Conservation (phyloP, 2,113 vertebrate genomes). For the Cranoglanis bouderius region DNA sequence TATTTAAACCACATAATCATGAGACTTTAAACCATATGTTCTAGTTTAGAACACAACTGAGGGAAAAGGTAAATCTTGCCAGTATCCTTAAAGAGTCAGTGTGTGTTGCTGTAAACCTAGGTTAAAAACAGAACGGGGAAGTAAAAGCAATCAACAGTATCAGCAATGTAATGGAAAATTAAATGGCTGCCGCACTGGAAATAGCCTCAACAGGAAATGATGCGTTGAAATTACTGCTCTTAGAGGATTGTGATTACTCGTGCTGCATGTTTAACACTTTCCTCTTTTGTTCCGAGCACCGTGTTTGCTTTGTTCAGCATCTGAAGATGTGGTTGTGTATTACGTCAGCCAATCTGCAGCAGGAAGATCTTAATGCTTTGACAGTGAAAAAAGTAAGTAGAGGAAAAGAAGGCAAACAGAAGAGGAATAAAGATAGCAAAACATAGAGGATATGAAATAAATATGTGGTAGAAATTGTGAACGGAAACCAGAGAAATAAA, state of each 20-base stretch:
- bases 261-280: not conserved
- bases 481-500: not conserved
- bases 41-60: not conserved
- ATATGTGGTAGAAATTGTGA: not conserved
- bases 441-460: not conserved
- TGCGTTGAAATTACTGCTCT: slow-evolving; percentile 14
- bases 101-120: not conserved
- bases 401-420: not conserved
- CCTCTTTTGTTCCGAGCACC: not conserved
- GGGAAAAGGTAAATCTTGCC: not conserved
- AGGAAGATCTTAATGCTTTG: not conserved
- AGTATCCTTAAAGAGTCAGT: not conserved
- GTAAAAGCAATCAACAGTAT: slow-evolving; percentile 8
- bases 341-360: not conserved
- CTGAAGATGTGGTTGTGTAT: not conserved
- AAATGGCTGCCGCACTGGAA: not conserved
- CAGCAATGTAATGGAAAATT: slow-evolving; percentile 14
- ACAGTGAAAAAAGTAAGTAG: not conserved
- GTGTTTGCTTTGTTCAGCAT: not conserved
- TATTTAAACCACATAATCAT: not conserved
- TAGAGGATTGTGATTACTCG: not conserved
- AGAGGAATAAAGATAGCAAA: not conserved
- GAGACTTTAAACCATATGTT: not conserved
- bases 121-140: not conserved
- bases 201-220: slow-evolving; percentile 21